Conservation (phyloP, 1,140 invertebrate genomes). For the Neodiprion lecontei region DNA sequence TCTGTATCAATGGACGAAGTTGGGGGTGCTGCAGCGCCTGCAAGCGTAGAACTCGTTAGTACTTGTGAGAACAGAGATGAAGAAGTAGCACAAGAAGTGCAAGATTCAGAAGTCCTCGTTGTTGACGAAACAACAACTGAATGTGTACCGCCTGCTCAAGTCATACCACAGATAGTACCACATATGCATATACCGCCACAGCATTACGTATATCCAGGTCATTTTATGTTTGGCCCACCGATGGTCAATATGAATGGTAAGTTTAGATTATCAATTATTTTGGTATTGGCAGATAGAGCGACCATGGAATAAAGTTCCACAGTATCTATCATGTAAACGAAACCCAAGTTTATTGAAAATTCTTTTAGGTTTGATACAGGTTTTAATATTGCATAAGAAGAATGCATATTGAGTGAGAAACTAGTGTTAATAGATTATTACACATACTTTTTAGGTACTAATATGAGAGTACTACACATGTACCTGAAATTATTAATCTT, state of each 20-base stretch:
- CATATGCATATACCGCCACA: constrained; percentile 49
- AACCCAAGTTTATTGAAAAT: too few species aligned
- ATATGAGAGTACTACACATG: too few species aligned
- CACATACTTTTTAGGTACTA: too few species aligned
- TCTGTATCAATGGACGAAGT: neutral
- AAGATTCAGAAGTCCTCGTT: neutral
- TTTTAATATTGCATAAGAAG: too few species aligned
- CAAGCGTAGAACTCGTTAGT: constrained; percentile 8
- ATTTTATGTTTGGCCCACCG: constrained; percentile 61
- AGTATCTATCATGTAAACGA: neutral
- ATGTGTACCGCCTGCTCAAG: neutral
- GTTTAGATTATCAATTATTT: constrained; percentile 30
- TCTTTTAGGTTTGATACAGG: too few species aligned
- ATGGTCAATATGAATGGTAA: constrained; percentile 61
- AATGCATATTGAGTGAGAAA: too few species aligned
- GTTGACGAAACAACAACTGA: constrained; percentile 3
- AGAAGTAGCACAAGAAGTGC: neutral
- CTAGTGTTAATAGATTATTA: too few species aligned
- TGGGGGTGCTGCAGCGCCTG: neutral
- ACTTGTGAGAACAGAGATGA: constrained; percentile 16
- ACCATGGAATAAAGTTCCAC: neutral
- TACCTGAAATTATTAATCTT: too few species aligned
- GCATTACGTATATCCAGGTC: constrained; percentile 60
- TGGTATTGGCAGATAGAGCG: neutral
- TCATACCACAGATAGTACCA: constrained; percentile 18